Evolutionary conservation across 1,140 invertebrate genomes (phyloP).

Genomic region (Chironomus tepperi): DNA sequence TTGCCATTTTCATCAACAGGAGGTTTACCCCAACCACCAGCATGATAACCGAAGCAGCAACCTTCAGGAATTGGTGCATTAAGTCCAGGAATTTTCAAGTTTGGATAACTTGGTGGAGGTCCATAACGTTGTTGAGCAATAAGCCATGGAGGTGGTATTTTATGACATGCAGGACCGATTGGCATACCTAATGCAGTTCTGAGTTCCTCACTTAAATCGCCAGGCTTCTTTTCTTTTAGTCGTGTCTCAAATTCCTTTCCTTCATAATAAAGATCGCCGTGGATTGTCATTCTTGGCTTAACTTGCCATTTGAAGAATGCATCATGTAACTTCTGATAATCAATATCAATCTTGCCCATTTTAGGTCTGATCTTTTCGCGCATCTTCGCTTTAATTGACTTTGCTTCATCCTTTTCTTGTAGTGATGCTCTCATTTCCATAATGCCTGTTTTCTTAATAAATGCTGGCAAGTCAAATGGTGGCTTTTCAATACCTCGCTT

Average conservation of each 20-base stretch:
- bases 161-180: slow-evolving; percentile 79
- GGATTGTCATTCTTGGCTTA: slow-evolving; percentile 97
- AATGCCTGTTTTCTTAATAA: slow-evolving; percentile 98
- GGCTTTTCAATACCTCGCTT: slow-evolving; percentile 99
- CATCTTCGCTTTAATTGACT: slow-evolving; percentile 98
- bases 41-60: slow-evolving; percentile 98
- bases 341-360: slow-evolving; percentile 98
- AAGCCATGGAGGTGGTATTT: slow-evolving; percentile 95
- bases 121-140: slow-evolving; percentile 99
- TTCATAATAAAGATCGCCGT: slow-evolving; percentile 99
- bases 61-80: slow-evolving; percentile 93
- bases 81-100: slow-evolving; percentile 90
- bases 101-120: slow-evolving; percentile 98
- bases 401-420: slow-evolving; percentile 96
- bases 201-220: slow-evolving; percentile 91
- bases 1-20: slow-evolving; percentile 97
- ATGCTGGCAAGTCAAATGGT: slow-evolving; percentile 96
- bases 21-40: slow-evolving; percentile 99
- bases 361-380: slow-evolving; percentile 93
- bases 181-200: slow-evolving; percentile 97
- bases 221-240: slow-evolving; percentile 97
- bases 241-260: slow-evolving; percentile 99
- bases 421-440: slow-evolving; percentile 98
- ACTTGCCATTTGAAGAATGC: slow-evolving; percentile 99
- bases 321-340: slow-evolving; percentile 99